Evolutionary conservation across 2,888 invertebrate species (phyloP).

Genomic region (Neoitamus cyanurus): DNA sequence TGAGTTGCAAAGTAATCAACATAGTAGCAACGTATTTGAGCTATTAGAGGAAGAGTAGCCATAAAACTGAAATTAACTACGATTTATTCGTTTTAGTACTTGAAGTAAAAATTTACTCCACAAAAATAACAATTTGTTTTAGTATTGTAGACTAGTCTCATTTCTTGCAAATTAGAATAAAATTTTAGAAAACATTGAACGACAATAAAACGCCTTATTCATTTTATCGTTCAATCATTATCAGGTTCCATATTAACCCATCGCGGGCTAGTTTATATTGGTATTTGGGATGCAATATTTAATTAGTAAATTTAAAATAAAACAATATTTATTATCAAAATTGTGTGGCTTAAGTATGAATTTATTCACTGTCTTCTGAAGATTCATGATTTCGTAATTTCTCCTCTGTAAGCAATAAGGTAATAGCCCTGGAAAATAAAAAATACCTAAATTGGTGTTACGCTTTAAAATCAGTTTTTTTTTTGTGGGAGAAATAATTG

Average conservation of each 20-base stretch:
- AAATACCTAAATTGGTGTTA: too few relatives aligned
- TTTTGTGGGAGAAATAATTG: too few relatives aligned
- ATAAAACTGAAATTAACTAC: background rate
- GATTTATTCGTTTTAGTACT: background rate
- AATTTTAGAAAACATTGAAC: too few relatives aligned
- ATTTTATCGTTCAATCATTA: too few relatives aligned
- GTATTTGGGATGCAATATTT: background rate
- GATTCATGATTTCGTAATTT: background rate
- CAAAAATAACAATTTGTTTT: background rate
- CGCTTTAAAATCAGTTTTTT: too few relatives aligned
- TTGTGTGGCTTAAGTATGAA: background rate
- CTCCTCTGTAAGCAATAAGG: conserved; percentile 9
- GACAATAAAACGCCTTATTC: too few relatives aligned
- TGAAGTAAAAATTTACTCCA: background rate
- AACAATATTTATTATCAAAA: background rate
- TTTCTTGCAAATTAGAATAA: too few relatives aligned
- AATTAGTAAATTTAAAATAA: background rate
- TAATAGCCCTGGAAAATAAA: conserved; percentile 59
- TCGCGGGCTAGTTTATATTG: too few relatives aligned
- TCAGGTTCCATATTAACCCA: too few relatives aligned
- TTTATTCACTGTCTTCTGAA: background rate
- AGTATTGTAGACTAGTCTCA: background rate
- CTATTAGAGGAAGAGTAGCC: background rate
- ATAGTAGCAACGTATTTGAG: background rate
- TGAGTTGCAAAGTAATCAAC: background rate